Evolutionary conservation across 2,888 invertebrate genomes (phyloP), one percentile per base, ranked within the genome.

Genomic region (Drosophila kokeensis): DNA sequence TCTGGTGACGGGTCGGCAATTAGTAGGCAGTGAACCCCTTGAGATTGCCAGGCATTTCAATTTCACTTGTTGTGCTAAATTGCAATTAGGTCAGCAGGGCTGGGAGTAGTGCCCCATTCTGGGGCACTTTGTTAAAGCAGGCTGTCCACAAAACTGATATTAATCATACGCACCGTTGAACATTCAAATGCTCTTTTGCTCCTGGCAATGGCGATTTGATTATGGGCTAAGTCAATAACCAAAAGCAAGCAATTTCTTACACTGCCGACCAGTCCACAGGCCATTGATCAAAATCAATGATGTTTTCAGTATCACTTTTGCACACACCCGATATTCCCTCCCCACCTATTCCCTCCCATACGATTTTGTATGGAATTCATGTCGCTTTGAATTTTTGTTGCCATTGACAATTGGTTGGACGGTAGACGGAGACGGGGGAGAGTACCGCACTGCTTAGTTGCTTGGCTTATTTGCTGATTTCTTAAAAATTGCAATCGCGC

Each of bases 271-370:
- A 30, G 48, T 49, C 42, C 72, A 84, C 70, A 79, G 84, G 82
- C 79, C 79, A 85, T 83, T 85, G 85, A 81, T 81, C 81, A 85
- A 79, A 82, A 86, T 84, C 87, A 85, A 84, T 87, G 81, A 70
- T 68, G 61, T 70, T 62, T 40, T 63, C 15, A 55, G 49, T 75
- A 72, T 69, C 59, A 55, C 49, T 63, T 71, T 21, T 21, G 45
- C 15, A 45, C 21, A 21, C 21, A 7, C 45, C 21, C 8, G 1
- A 45, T 15, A 45, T 21, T 58, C 34, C 36, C 10, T 10, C 36
- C 30, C 38, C 40, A 13, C 30, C 38, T 45, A 13, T 15, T 8
- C 30, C 30, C 27, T 34, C 42, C 29, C 24, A 61, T 24, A 57
- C 49, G 48, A 71, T 61, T 74, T 78, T 45, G 61, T 67, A 67